Evolutionary conservation across 2,797 vertebrate genomes (phyloP).

Genomic region (Neosilurus mollespiculum): DNA sequence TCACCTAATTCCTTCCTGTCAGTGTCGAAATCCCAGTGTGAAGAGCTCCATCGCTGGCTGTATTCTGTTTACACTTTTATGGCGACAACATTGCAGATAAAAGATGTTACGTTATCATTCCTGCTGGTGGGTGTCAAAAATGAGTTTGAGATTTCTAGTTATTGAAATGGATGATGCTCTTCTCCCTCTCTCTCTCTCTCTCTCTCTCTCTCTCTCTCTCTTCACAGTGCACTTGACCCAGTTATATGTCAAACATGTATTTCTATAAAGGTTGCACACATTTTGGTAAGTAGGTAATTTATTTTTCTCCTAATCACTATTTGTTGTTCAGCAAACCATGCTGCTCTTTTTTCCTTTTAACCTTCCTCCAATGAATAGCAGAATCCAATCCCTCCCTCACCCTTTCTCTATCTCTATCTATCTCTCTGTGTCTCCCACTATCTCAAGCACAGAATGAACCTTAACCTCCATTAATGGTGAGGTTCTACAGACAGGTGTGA

Average conservation of each 20-base stretch:
- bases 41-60: neutral
- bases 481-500: slow-evolving; percentile 16
- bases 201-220: slow-evolving; percentile 11
- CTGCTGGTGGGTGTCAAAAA: neutral
- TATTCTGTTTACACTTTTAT: neutral
- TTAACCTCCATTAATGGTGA: slow-evolving; percentile 46
- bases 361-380: neutral
- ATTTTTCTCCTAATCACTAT: slow-evolving; percentile 1
- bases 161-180: neutral
- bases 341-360: slow-evolving; percentile 11
- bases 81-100: neutral
- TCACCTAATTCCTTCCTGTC: neutral
- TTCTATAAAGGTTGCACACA: slow-evolving; percentile 36
- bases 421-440: neutral
- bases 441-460: slow-evolving; percentile 39
- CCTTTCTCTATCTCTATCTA: slow-evolving; percentile 17
- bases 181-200: slow-evolving; percentile 4
- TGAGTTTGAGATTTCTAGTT: neutral
- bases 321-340: slow-evolving; percentile 11
- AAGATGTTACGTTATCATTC: neutral
- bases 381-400: neutral
- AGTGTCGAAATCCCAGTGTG: slow-evolving; percentile 1
- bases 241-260: slow-evolving; percentile 44
- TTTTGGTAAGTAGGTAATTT: slow-evolving; percentile 50
- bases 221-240: slow-evolving; percentile 51